Conservation (phyloP, 2,888 invertebrate species). For the Aporophyla lueneburgensis region DNA sequence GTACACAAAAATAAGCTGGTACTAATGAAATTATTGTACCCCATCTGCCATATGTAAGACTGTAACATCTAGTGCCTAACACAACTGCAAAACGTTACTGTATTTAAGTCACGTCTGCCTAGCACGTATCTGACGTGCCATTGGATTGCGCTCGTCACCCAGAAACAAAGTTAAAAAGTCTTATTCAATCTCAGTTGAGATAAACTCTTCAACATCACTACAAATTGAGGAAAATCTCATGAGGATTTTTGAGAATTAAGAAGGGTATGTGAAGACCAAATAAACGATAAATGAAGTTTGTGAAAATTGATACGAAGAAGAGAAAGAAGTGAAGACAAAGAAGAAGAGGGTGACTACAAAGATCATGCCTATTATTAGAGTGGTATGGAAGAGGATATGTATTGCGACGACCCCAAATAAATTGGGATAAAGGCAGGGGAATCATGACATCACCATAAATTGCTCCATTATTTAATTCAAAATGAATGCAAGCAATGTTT, state of each 20-base stretch:
- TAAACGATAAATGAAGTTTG: background rate
- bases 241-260: background rate
- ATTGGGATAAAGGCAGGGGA: background rate
- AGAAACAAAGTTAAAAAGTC: conserved; percentile 29
- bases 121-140: conserved; percentile 31
- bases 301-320: background rate
- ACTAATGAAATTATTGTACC: background rate
- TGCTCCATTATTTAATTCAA: background rate
- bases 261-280: background rate
- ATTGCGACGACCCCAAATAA: background rate
- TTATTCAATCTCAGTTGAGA: background rate
- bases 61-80: background rate
- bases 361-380: too few relatives aligned
- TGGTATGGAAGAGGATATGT: too few relatives aligned
- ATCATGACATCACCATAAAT: background rate
- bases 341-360: background rate
- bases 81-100: conserved; percentile 19
- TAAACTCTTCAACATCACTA: background rate
- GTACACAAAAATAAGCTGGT: background rate
- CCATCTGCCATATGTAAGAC: background rate
- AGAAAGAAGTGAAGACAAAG: background rate
- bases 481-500: conserved; percentile 9
- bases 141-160: conserved; percentile 13
- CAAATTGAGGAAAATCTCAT: background rate
- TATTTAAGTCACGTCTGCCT: conserved; percentile 30